Percentiles rank a stretch among this genome's conserved stretches.
These are phyloP conservation scores for Iselma pallidipennis DNA, from an alignment of 2,888 invertebrate species.

Conservation along the genomic window DNA sequence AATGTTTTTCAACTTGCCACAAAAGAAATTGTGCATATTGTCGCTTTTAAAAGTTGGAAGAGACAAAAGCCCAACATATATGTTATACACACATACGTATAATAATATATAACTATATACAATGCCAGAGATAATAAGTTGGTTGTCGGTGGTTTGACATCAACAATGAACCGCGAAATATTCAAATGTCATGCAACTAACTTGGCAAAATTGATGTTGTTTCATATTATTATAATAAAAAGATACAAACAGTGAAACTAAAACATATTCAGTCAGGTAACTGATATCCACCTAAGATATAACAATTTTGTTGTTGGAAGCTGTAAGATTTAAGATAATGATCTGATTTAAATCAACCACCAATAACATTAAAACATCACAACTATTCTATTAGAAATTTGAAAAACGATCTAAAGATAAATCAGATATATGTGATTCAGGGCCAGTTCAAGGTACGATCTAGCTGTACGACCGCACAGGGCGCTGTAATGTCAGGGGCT, in stretches of 20 bases:
- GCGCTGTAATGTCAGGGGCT: too few relatives aligned
- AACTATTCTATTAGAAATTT: neutral
- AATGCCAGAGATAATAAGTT: neutral
- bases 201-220: neutral
- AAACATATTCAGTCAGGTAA: neutral
- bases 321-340: neutral
- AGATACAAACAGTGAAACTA: neutral
- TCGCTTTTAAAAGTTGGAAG: neutral
- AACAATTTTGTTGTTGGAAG: neutral
- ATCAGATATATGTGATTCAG: too few relatives aligned
- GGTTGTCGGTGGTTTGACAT: neutral
- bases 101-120: neutral
- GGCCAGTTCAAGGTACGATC: too few relatives aligned
- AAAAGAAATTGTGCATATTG: neutral
- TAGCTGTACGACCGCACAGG: too few relatives aligned
- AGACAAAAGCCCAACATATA: neutral
- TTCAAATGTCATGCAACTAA: neutral
- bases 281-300: neutral
- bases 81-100: neutral
- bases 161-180: neutral
- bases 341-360: neutral
- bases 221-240: neutral
- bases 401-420: neutral
- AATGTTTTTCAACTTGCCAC: conserved; percentile 9
- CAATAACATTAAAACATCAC: neutral